Evolutionary conservation across 1,140 invertebrate species (phyloP), one percentile per base, ranked within the genome.

Genomic region (Nasonia giraulti): DNA sequence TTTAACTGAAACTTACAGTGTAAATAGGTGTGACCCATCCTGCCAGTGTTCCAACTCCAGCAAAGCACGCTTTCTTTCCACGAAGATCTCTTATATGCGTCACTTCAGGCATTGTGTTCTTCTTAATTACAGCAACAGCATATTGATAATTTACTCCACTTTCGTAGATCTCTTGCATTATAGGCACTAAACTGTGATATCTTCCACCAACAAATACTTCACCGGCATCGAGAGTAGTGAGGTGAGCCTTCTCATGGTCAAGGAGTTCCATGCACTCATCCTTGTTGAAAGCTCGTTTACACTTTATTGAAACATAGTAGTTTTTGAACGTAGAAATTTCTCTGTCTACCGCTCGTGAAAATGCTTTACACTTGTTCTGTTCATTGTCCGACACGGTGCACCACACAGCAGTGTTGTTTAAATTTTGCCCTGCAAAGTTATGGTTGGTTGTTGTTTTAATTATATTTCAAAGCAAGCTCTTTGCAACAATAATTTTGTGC

Each of bases 11-110:
- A 85, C 79, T 81, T 85, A 88, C 87, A 76, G 84, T 85, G 91
- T 98, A 94, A 87, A 99, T 95, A 10, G 98, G 98, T 89, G 98
- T 95, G 83, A 98, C 95, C 98, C 98, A 99, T 62, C 98, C 98
- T 83, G 98, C 98, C 83, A 97, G 93, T 27, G 96, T 96, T 50
- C 98, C 98, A 85, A 99, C 98, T 83, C 97, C 97, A 75, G 97
- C 95, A 92, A 98, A 98, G 91, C 98, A 99, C 27, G 97, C 97
- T 85, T 94, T 96, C 85, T 95, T 97, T 0, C 96, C 95, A 85
- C 96, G 91, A 2, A 99, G 90, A 88, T 96, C 95, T 79, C 94
- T 87, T 23, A 99, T 90, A 8, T 92, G 94, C 14, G 92, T 89
- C 0, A 99, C 94, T 86, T 95, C 94, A 4, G 93, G 89, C 5